These are phyloP conservation scores for Calcarius lapponicus DNA, from an alignment of 2,797 vertebrate species.

Conservation along the genomic window DNA sequence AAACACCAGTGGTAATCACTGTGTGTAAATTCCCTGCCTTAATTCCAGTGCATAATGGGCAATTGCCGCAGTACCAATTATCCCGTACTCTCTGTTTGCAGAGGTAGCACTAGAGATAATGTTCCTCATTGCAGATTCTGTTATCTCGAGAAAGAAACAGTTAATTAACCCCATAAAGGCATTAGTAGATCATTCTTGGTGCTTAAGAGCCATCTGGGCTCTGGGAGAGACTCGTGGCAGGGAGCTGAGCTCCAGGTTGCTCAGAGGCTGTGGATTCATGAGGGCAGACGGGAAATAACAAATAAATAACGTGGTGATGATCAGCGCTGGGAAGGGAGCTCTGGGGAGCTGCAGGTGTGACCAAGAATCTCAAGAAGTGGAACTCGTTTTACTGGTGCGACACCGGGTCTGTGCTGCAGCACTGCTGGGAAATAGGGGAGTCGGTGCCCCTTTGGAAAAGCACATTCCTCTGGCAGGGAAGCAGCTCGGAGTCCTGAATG, in stretches of 20 bases:
- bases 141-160: conserved; percentile 62
- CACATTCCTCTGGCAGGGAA: background rate
- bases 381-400: too few species aligned
- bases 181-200: conserved; percentile 34
- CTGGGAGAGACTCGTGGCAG: background rate
- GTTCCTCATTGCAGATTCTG: conserved; percentile 39
- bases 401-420: background rate
- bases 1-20: conserved; percentile 26
- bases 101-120: conserved; percentile 58
- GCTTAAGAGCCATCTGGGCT: background rate
- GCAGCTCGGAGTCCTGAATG: background rate
- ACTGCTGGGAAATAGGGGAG: background rate
- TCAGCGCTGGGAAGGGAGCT: background rate
- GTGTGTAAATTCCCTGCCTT: conserved; percentile 6
- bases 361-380: background rate
- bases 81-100: conserved; percentile 45
- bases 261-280: background rate
- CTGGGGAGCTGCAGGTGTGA: background rate
- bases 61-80: conserved; percentile 51
- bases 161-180: conserved; percentile 50
- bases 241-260: background rate
- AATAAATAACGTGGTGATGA: background rate
- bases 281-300: background rate
- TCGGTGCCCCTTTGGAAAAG: background rate
- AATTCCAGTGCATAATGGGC: conserved; percentile 37